A percentile compares a stretch with the other conserved stretches of the same genome.
Evolutionary conservation across 2,113 vertebrate genomes (phyloP).

Genomic region (Onychorhynchus coronatus): DNA sequence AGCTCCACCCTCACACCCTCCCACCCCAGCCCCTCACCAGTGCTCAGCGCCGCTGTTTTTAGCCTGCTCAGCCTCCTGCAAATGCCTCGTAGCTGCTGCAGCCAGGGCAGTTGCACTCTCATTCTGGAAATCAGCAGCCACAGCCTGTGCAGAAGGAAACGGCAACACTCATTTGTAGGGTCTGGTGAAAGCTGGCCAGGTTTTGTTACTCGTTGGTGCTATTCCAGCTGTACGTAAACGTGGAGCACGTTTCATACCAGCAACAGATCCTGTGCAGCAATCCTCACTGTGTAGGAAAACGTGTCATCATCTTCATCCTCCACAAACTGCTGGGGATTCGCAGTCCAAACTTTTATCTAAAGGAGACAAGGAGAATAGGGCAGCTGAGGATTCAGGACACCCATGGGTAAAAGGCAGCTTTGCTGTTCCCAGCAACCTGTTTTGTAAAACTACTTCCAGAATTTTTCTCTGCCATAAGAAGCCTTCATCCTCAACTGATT

Average conservation of each 20-base stretch:
- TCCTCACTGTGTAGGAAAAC: conserved; percentile 96
- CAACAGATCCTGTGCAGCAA: conserved; percentile 94
- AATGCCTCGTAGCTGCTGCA: conserved; percentile 90
- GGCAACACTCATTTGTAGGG: not conserved
- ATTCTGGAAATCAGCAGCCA: conserved; percentile 96
- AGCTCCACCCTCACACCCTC: accelerated
- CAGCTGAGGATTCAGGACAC: not conserved
- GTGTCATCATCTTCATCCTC: conserved; percentile 98
- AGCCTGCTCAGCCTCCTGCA: conserved; percentile 95
- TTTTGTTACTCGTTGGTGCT: not conserved
- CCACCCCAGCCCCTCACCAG: conserved; percentile 18
- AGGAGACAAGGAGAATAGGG: not conserved
- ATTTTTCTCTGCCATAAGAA: not conserved
- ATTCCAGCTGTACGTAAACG: not conserved
- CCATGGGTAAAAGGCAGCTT: not conserved
- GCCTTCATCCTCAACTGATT: not conserved
- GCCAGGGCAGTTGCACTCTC: conserved; percentile 94
- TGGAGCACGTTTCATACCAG: conserved; percentile 78
- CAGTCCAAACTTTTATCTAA: conserved; percentile 96
- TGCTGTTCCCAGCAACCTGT: not conserved
- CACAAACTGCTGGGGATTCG: conserved; percentile 96
- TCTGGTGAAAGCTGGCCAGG: not conserved
- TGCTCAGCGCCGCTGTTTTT: conserved; percentile 85
- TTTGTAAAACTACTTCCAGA: not conserved
- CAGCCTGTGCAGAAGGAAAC: conserved; percentile 76